A percentile compares a stretch with the other conserved stretches of the same genome.
These are phyloP conservation scores for Champsocephalus gunnari DNA, from an alignment of 2,797 vertebrate species.

Conservation along the genomic window DNA sequence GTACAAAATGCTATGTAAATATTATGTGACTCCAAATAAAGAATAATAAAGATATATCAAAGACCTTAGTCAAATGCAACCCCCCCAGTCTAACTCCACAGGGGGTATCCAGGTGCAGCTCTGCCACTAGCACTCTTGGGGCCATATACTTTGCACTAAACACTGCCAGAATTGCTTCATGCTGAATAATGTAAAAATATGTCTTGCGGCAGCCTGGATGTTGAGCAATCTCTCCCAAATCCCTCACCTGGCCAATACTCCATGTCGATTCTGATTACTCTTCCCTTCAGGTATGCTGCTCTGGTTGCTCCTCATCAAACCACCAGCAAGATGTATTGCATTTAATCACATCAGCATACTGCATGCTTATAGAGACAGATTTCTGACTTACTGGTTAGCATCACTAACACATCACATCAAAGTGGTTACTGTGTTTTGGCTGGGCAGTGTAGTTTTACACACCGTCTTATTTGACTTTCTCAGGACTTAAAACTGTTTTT, in stretches of 20 bases:
- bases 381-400: not conserved
- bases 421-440: too few relatives aligned
- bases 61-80: not conserved
- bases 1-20: too few relatives aligned
- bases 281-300: slow-evolving; percentile 50
- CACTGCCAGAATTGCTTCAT: slow-evolving; percentile 54
- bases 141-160: slow-evolving; percentile 44
- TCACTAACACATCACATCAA: too few relatives aligned
- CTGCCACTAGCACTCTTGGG: slow-evolving; percentile 31
- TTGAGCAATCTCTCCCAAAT: slow-evolving; percentile 65
- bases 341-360: slow-evolving; percentile 49
- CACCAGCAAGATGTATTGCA: slow-evolving; percentile 39
- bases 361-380: not conserved
- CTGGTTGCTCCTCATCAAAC: slow-evolving; percentile 19
- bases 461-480: too few relatives aligned
- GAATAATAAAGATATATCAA: too few relatives aligned
- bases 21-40: too few relatives aligned
- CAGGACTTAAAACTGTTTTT: too few relatives aligned
- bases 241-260: slow-evolving; percentile 53
- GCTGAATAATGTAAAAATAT: slow-evolving; percentile 50
- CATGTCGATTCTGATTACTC: slow-evolving; percentile 45
- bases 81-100: not conserved
- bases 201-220: slow-evolving; percentile 43
- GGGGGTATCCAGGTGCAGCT: slow-evolving; percentile 48
- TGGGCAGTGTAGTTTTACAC: too few relatives aligned